These are phyloP conservation scores for Ostrea edulis DNA, from an alignment of 1,140 invertebrate species.

Conservation along the genomic window DNA sequence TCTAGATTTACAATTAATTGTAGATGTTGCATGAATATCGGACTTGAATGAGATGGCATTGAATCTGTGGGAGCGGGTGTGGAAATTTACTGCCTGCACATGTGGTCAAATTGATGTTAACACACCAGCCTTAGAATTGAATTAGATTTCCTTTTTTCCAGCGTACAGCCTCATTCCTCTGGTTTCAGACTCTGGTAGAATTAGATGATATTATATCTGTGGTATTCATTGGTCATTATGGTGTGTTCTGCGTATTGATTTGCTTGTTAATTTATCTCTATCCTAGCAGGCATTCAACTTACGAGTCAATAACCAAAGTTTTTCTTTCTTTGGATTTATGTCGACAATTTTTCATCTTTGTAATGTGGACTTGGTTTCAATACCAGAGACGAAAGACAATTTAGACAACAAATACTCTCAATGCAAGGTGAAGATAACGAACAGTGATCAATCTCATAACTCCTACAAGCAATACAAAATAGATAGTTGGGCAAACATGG, in stretches of 20 bases:
- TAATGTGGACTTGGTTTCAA: neutral
- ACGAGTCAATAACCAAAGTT: neutral
- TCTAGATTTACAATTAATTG: constrained; percentile 33
- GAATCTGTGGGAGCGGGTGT: neutral
- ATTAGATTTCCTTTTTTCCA: neutral
- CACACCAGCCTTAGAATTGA: neutral
- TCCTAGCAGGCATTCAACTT: neutral
- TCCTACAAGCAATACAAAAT: neutral
- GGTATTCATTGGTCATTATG: constrained; percentile 9
- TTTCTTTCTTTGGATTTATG: neutral
- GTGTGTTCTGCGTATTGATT: neutral
- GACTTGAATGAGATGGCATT: neutral
- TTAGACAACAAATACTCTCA: neutral
- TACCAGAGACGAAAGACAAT: neutral
- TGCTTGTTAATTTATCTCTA: neutral
- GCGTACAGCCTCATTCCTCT: neutral
- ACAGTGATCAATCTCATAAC: neutral
- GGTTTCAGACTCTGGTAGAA: neutral
- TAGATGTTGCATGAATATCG: neutral
- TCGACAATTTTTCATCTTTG: neutral
- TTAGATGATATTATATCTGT: neutral
- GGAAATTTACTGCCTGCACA: constrained; percentile 3
- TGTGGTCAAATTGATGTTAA: constrained; percentile 32
- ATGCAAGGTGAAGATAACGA: neutral
- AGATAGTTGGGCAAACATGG: neutral